Base-by-base conservation (phyloP, 2,113 vertebrate genomes). In the Rallus limicola region DNA sequence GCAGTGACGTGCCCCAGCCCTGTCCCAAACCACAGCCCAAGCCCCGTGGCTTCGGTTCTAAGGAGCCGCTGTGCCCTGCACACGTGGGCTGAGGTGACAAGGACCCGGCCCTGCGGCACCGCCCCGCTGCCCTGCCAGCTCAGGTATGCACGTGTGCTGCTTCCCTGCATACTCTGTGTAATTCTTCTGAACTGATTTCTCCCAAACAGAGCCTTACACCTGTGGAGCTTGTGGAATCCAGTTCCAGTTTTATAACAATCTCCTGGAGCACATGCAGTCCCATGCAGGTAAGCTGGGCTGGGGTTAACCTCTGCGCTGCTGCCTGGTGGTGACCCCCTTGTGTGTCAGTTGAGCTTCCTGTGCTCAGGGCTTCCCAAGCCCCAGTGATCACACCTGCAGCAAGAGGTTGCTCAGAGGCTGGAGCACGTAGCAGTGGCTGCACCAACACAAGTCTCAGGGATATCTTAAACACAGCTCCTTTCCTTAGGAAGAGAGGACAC, bases 201-300 rank as follows among this genome's bases (percentile, higher is more conserved):
- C 97, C 98, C 97, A 97, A 98, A 92, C 98, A 99, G 99, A 99
- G 97, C 99, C 99, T 95, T 99, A 99, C 98, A 99, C 99, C 81
- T 99, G 99, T 82, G 99, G 99, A 95, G 99, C 99, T 98, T 99
- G 99, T 97, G 99, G 99, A 96, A 99, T 99, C 98, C 99, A 99
- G 99, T 99, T 99, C 98, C 99, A 99, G 98, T 99, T 99, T 99
- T 99, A 99, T 98, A 99, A 98, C 99, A 99, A 99, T 98, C 99
- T 99, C 94, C 98, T 99, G 98, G 99, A 99, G 98, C 99, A 99
- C 98, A 99, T 99, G 99, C 99, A 99, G 98, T 99, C 99, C 90
- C 99, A 99, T 0, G 99, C 99, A 95, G 99, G 99, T 99, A 98
- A 99, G 98, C 84, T 76, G 83, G 84, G 94, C 91, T 38, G 93